Base-by-base conservation (phyloP, 2,888 invertebrate species). In the Chymomyza caudatula region DNA sequence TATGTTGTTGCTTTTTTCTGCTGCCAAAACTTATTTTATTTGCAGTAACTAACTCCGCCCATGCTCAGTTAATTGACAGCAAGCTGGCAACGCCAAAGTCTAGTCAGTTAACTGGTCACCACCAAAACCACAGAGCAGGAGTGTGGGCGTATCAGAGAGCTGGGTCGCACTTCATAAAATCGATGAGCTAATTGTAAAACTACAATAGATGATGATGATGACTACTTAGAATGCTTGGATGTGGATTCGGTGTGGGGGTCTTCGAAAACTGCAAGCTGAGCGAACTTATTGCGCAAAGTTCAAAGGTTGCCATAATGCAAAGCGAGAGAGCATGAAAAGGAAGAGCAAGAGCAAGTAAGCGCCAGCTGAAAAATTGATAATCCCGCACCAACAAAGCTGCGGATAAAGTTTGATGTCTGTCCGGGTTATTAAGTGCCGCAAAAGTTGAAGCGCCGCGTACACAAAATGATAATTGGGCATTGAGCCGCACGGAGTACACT, bases 391-490 rank as follows among this genome's bases (percentile, higher is more conserved):
- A 51, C 19, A 68, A 71, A 71, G 37, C 65, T 58, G 69, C 56
- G 85, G 86, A 84, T 84, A 86, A 80, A 80, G 76, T 80, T 80
- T 73, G 25, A 43, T 15, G 23, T 55, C 17, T 47, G 47, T 5
- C 23, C 67, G 76, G 80, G 20, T 86, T 86, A 80, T 86, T 80
- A 80, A 80, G 86, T 80, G 86, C 76, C 65, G 69, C 78, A 73
- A 80, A 80, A 86, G 85, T 80, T 80, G 64, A 71, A 43, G 47
- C 57, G 55, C 70, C 29, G 29, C 11, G 29, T 29, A 83, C 74
- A 70, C 74, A 80, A 29, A 80, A 86, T 86, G 80, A 86, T 80
- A 80, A 80, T 84, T 84, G 86, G 81, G 82, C 85, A 78, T 78
- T 84, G 78, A 68, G 71, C 64, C 71, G 73, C 79, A 37, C 52